Percentiles rank a stretch among this genome's conserved stretches.
Conservation (phyloP, 2,797 vertebrate genomes). For the Etheostoma perlongum region DNA sequence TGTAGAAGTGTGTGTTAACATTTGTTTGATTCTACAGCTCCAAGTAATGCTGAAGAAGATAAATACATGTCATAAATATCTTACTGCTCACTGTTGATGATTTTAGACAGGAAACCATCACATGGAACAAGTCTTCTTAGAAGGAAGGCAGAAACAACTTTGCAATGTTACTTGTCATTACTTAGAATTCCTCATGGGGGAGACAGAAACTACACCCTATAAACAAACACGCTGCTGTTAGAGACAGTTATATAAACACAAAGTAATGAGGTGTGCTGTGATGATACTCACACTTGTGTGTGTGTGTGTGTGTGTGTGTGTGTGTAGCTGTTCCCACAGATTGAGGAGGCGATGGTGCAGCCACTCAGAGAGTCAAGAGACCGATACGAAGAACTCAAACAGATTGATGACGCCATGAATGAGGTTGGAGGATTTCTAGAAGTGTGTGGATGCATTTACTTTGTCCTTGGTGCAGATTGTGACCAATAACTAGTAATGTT, state of each 20-base stretch:
- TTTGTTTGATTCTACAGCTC: no score
- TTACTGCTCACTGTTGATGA: no score
- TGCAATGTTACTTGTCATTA: no score
- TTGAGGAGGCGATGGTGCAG: constrained; percentile 92
- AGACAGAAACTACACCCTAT: no score
- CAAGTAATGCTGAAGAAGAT: no score
- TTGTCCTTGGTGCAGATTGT: neutral
- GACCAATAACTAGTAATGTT: neutral
- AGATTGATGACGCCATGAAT: constrained; percentile 90
- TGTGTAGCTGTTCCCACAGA: constrained; percentile 90
- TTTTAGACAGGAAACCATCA: no score
- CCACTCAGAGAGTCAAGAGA: constrained; percentile 92
- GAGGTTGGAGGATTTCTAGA: constrained; percentile 81
- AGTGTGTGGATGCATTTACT: neutral
- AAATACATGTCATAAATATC: no score
- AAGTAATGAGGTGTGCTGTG: neutral
- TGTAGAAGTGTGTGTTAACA: no score
- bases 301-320: constrained; percentile 25
- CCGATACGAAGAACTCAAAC: constrained; percentile 92
- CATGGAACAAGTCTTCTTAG: no score
- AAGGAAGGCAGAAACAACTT: no score
- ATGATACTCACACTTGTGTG: neutral
- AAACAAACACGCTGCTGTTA: no score
- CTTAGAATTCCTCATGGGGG: no score
- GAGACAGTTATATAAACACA: neutral